Percentiles rank a stretch among this genome's conserved stretches.
Evolutionary conservation across 2,888 invertebrate genomes (phyloP).

Genomic region (Parnassius orleans): DNA sequence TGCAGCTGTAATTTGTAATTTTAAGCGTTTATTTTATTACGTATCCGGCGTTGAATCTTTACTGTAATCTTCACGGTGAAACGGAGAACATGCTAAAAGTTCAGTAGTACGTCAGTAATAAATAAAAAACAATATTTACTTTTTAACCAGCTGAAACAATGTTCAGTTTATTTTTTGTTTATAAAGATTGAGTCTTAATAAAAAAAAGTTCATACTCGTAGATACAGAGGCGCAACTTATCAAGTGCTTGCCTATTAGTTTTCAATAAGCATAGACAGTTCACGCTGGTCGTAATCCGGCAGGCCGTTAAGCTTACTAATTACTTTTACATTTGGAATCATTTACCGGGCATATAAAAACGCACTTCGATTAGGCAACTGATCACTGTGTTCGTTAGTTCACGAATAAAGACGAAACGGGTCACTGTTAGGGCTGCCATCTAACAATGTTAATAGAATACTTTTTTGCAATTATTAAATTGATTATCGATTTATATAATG

Average conservation of each 20-base stretch:
- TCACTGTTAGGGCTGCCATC: conserved; percentile 15
- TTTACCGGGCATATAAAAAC: conserved; percentile 16
- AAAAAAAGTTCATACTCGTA: too few relatives aligned
- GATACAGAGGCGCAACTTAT: too few relatives aligned
- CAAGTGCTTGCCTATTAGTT: not conserved
- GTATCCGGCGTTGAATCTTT: too few relatives aligned
- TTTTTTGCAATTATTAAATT: not conserved
- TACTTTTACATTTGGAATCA: conserved; percentile 12
- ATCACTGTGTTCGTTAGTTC: conserved; percentile 17
- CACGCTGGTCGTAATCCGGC: not conserved
- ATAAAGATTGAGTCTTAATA: too few relatives aligned
- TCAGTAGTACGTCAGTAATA: too few relatives aligned
- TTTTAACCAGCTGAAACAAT: too few relatives aligned
- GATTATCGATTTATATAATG: not conserved
- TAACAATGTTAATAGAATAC: not conserved
- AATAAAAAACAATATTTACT: too few relatives aligned
- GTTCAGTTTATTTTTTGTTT: too few relatives aligned
- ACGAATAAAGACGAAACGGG: conserved; percentile 16
- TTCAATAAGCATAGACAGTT: not conserved
- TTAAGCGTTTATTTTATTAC: too few relatives aligned
- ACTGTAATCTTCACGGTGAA: too few relatives aligned
- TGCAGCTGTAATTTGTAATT: too few relatives aligned
- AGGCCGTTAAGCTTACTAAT: conserved; percentile 8
- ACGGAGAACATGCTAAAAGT: too few relatives aligned
- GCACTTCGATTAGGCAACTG: conserved; percentile 23